Conservation (phyloP, 2,888 invertebrate genomes). For the Gisinianus flammeolus region DNA sequence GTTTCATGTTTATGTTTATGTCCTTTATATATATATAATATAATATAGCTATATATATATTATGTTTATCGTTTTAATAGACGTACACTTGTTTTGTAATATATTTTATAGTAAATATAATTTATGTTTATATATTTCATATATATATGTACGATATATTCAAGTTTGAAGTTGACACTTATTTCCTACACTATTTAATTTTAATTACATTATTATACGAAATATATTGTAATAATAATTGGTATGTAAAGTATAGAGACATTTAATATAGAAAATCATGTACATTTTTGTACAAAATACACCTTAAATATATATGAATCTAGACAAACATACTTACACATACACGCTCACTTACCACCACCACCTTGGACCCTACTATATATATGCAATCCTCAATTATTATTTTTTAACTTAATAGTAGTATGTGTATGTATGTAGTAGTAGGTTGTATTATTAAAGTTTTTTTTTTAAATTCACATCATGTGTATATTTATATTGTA, state of each 20-base stretch:
- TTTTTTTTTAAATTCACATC: no score
- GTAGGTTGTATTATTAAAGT: no score
- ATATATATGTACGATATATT: no score
- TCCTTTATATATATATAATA: not conserved
- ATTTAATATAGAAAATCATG: not conserved
- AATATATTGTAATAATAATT: not conserved
- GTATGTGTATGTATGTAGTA: not conserved
- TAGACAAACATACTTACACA: not conserved
- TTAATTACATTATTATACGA: not conserved
- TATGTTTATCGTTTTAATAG: not conserved
- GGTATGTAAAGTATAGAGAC: not conserved
- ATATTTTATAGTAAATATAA: not conserved
- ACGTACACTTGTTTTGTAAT: not conserved
- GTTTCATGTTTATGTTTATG: not conserved
- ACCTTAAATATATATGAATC: not conserved
- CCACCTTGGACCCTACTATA: slow-evolving; percentile 18
- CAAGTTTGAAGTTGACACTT: no score
- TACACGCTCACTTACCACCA: not conserved
- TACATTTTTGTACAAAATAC: slow-evolving; percentile 14
- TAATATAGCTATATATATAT: not conserved
- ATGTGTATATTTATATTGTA: no score
- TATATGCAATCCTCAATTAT: no score
- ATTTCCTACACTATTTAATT: no score
- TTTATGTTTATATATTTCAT: not conserved
- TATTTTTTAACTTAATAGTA: not conserved